Conservation (phyloP, 2,113 vertebrate genomes). For the Xenus cinereus region DNA sequence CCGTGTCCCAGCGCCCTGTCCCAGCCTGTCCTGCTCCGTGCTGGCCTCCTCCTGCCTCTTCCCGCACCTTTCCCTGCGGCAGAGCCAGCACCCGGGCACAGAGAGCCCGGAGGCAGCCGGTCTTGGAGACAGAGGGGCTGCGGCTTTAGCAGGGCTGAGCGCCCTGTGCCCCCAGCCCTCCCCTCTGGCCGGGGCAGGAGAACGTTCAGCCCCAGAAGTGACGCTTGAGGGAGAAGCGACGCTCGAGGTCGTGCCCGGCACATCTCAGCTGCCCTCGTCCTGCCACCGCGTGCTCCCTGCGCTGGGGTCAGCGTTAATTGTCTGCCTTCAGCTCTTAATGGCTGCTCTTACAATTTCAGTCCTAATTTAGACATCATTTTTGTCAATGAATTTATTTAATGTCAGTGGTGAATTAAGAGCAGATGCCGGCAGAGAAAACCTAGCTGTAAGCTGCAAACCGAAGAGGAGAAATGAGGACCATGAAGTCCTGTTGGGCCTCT, state of each 20-base stretch:
- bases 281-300: accelerated
- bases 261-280: accelerated
- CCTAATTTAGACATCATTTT: neutral
- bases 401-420: neutral
- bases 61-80: neutral
- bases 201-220: accelerated
- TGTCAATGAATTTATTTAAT: neutral
- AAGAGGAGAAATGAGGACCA: neutral
- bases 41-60: neutral
- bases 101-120: accelerated
- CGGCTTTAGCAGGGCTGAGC: neutral
- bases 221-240: neutral
- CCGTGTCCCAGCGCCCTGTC: neutral
- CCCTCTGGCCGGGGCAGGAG: neutral
- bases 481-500: neutral
- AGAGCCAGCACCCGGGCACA: accelerated
- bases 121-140: neutral
- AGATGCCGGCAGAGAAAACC: neutral
- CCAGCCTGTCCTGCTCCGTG: accelerated
- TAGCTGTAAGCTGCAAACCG: neutral
- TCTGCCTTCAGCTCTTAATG: neutral
- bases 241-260: neutral
- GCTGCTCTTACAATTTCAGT: neutral
- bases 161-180: neutral
- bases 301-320: neutral